A percentile compares a stretch with the other conserved stretches of the same genome.
Evolutionary conservation across 2,113 vertebrate genomes (phyloP).

Genomic region (Eidolon helvum): DNA sequence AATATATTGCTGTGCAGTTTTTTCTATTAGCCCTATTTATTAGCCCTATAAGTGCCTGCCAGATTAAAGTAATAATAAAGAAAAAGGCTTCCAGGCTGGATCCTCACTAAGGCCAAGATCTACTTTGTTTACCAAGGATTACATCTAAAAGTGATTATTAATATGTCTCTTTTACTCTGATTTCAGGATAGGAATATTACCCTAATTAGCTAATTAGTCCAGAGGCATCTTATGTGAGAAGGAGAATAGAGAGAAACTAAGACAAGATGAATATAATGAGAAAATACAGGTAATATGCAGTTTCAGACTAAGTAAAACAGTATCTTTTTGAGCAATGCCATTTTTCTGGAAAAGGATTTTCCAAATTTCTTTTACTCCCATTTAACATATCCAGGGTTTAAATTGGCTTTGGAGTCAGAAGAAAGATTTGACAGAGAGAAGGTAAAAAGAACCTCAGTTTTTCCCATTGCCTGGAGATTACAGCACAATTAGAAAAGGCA

Average conservation of each 20-base stretch:
- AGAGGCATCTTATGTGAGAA: not conserved
- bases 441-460: not conserved
- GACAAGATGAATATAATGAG: not conserved
- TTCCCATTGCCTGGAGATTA: not conserved
- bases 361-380: not conserved
- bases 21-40: not conserved
- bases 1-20: not conserved
- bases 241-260: not conserved
- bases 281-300: not conserved
- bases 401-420: not conserved
- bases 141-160: not conserved
- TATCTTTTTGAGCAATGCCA: not conserved
- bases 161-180: not conserved
- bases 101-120: not conserved
- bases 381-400: not conserved
- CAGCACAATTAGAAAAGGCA: not conserved
- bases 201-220: not conserved
- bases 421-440: not conserved
- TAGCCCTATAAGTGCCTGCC: not conserved
- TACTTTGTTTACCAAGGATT: not conserved
- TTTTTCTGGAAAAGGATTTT: constrained; percentile 18
- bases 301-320: not conserved
- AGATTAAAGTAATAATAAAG: constrained; percentile 6
- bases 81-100: not conserved
- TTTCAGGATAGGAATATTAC: not conserved